These are phyloP conservation scores for Torymus texanus DNA, from an alignment of 2,888 invertebrate species.

Conservation along the genomic window DNA sequence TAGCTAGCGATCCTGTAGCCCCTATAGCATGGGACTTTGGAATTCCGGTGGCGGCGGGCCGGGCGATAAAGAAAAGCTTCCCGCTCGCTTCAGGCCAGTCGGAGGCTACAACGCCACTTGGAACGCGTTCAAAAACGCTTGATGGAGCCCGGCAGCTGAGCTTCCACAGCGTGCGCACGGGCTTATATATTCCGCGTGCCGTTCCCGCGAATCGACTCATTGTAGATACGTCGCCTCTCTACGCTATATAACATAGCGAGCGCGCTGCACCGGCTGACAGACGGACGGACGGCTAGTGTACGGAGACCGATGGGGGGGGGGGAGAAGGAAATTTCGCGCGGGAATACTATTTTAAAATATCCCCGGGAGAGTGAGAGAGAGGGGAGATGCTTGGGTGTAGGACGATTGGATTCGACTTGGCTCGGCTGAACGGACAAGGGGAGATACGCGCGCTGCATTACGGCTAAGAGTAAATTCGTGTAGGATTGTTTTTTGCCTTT, in stretches of 20 bases:
- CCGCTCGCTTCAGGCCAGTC: constrained; percentile 45
- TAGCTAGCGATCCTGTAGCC: too few species aligned
- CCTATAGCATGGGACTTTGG: constrained; percentile 47
- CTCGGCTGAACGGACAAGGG: background rate
- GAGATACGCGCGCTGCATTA: constrained; percentile 21
- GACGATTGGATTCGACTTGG: constrained; percentile 36
- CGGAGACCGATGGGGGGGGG: background rate
- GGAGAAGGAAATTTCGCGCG: constrained; percentile 5
- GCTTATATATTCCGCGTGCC: constrained; percentile 5
- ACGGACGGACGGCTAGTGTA: too few species aligned
- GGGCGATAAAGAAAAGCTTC: constrained; percentile 59
- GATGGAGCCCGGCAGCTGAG: constrained; percentile 59
- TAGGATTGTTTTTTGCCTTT: constrained; percentile 19
- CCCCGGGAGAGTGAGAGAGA: background rate
- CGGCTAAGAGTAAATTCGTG: constrained; percentile 37
- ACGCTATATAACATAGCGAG: too few species aligned
- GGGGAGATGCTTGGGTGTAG: background rate
- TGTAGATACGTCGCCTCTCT: constrained; percentile 36
- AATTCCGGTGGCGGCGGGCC: constrained; percentile 43
- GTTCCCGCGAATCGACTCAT: constrained; percentile 44
- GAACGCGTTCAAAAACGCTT: constrained; percentile 68
- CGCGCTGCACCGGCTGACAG: constrained; percentile 23
- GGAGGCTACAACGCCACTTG: constrained; percentile 66
- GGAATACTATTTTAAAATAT: constrained; percentile 39
- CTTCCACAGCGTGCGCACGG: background rate